These are phyloP conservation scores for Cryptophagus acutangulus DNA, from an alignment of 2,888 invertebrate genomes.

Conservation along the genomic window DNA sequence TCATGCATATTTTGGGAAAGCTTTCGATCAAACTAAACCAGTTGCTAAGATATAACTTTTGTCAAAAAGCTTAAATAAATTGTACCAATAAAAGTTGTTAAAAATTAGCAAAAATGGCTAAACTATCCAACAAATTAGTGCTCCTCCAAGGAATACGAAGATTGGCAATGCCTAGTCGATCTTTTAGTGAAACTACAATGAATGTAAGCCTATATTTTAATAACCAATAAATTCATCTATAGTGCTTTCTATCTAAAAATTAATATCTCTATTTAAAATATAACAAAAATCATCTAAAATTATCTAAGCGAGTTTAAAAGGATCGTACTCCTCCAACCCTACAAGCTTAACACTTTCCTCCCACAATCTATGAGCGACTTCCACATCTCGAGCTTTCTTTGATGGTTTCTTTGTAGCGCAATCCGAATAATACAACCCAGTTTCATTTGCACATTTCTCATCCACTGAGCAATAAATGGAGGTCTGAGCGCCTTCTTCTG, in stretches of 20 bases:
- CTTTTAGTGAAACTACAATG: conserved; percentile 39
- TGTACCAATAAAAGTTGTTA: background rate
- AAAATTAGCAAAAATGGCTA: background rate
- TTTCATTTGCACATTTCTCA: conserved; percentile 58
- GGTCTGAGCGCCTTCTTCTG: conserved; percentile 69
- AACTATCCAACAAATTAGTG: conserved; percentile 28
- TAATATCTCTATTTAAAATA: too few species aligned
- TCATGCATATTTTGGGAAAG: too few species aligned
- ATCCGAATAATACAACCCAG: conserved; percentile 57
- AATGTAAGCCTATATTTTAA: conserved; percentile 36
- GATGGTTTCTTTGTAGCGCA: conserved; percentile 52
- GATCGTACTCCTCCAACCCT: conserved; percentile 50
- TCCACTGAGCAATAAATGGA: conserved; percentile 67
- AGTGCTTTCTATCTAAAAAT: too few species aligned
- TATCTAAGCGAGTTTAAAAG: too few species aligned
- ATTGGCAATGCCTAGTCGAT: conserved; percentile 41
- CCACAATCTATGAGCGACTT: conserved; percentile 60
- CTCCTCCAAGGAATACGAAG: conserved; percentile 39
- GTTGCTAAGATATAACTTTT: too few species aligned
- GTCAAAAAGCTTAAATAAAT: too few species aligned
- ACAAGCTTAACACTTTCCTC: conserved; percentile 53
- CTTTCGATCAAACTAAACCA: too few species aligned
- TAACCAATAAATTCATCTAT: too few species aligned
- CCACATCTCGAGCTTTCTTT: conserved; percentile 51
- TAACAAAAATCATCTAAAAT: too few species aligned